phyloP scores from a whole-genome alignment of 2,797 vertebrate genomes.

The Myoxocephalus aenaeus region DNA sequence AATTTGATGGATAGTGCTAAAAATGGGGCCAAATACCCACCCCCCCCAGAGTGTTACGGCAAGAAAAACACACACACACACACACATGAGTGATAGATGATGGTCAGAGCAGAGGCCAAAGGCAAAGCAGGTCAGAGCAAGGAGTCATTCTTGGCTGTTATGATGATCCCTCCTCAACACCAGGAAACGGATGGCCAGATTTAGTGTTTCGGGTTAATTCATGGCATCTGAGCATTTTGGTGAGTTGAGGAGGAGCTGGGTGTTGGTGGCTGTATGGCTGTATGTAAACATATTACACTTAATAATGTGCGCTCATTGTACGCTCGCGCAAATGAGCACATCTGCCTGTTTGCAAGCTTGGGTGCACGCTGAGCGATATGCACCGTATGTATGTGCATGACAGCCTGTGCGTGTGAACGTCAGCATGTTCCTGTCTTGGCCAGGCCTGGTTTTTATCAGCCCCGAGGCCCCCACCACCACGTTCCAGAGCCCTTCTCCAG shows the following conservation, averaged over 20 bases:
- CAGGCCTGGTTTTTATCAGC: slow-evolving; percentile 75
- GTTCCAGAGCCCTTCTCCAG: slow-evolving; percentile 65
- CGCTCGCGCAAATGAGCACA: neutral
- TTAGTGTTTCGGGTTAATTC: slow-evolving; percentile 62
- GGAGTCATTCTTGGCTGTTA: slow-evolving; percentile 57
- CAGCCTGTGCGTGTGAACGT: slow-evolving; percentile 47
- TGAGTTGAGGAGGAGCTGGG: neutral
- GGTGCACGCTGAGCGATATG: neutral
- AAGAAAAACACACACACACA: slow-evolving; percentile 69
- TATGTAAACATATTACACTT: neutral
- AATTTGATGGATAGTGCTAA: slow-evolving; percentile 58
- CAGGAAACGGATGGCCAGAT: slow-evolving; percentile 65
- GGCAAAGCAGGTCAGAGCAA: slow-evolving; percentile 59
- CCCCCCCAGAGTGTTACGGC: slow-evolving; percentile 35
- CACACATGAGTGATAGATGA: slow-evolving; percentile 70
- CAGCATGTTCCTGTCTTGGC: slow-evolving; percentile 60
- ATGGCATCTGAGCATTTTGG: slow-evolving; percentile 53
- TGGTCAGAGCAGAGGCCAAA: slow-evolving; percentile 70
- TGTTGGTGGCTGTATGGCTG: neutral
- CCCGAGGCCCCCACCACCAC: slow-evolving; percentile 52
- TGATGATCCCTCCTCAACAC: slow-evolving; percentile 49
- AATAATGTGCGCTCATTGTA: slow-evolving; percentile 7
- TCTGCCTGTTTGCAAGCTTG: slow-evolving; percentile 6
- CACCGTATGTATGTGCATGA: neutral
- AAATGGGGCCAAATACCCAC: slow-evolving; percentile 61